A percentile compares a stretch with the other conserved stretches of the same genome.
Evolutionary conservation across 1,140 invertebrate species (phyloP).

Genomic region (Wiebesia pumilae): DNA sequence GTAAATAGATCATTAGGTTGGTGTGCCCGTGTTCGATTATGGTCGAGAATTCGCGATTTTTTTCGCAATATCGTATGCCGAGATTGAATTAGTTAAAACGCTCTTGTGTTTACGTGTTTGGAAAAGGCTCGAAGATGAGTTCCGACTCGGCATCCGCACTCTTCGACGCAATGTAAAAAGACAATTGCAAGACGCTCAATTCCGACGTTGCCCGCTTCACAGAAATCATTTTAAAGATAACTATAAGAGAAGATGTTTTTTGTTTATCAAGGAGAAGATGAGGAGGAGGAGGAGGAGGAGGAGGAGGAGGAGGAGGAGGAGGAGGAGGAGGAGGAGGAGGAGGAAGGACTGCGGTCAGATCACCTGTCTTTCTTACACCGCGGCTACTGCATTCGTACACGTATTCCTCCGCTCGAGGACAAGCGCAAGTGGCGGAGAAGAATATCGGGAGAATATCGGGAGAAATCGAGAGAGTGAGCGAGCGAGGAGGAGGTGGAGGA

Average conservation of each 20-base stretch:
- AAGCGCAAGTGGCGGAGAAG: background rate
- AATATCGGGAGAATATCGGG: conserved; percentile 27
- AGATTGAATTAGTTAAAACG: no score
- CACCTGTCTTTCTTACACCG: background rate
- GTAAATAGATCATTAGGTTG: background rate
- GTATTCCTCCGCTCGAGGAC: conserved; percentile 5
- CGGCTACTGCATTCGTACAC: background rate
- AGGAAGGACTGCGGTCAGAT: background rate
- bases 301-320: no score
- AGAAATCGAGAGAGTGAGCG: background rate
- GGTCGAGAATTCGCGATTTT: background rate
- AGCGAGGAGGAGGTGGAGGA: conserved; percentile 4
- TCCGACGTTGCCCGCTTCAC: background rate
- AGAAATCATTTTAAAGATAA: background rate
- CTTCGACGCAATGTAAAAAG: background rate
- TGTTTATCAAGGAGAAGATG: background rate
- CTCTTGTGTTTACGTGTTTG: no score
- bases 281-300: no score
- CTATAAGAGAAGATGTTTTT: background rate
- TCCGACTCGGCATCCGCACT: background rate
- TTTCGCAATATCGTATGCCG: background rate
- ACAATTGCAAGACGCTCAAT: background rate
- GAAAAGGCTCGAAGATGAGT: background rate
- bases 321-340: no score
- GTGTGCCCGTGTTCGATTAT: background rate